Conservation (phyloP, 2,888 invertebrate genomes). For the Apodemia hepburni region DNA sequence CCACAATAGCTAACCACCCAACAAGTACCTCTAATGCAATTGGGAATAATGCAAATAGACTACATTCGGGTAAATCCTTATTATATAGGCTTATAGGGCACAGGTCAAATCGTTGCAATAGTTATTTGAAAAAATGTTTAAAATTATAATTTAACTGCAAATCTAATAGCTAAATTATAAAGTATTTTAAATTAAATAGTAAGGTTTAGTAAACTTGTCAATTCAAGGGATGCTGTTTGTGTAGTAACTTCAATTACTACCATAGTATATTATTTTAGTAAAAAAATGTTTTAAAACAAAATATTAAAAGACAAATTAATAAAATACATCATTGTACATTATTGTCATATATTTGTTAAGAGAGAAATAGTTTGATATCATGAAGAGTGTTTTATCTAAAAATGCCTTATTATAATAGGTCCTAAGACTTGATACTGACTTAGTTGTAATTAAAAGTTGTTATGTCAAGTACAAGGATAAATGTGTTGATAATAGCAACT, state of each 20-base stretch:
- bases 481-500: slow-evolving; percentile 64
- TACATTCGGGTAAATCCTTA: background rate
- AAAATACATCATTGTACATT: slow-evolving; percentile 59
- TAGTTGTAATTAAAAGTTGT: slow-evolving; percentile 67
- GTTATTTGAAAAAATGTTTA: background rate
- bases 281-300: slow-evolving; percentile 46
- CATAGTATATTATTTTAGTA: slow-evolving; percentile 57
- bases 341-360: slow-evolving; percentile 47
- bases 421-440: slow-evolving; percentile 77
- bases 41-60: too few relatives aligned
- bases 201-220: slow-evolving; percentile 46
- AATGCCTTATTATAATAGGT: slow-evolving; percentile 78
- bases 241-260: slow-evolving; percentile 63
- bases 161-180: background rate
- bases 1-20: too few relatives aligned
- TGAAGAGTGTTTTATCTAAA: slow-evolving; percentile 74
- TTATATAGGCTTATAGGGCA: too few relatives aligned
- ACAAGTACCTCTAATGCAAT: too few relatives aligned
- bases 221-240: slow-evolving; percentile 64
- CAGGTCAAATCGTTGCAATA: background rate
- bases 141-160: background rate
- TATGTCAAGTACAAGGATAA: slow-evolving; percentile 53
- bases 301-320: slow-evolving; percentile 58
- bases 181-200: slow-evolving; percentile 11
- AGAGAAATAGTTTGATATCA: slow-evolving; percentile 78